These are phyloP conservation scores for Podarcis lilfordi DNA, from an alignment of 2,797 vertebrate species.

Conservation along the genomic window DNA sequence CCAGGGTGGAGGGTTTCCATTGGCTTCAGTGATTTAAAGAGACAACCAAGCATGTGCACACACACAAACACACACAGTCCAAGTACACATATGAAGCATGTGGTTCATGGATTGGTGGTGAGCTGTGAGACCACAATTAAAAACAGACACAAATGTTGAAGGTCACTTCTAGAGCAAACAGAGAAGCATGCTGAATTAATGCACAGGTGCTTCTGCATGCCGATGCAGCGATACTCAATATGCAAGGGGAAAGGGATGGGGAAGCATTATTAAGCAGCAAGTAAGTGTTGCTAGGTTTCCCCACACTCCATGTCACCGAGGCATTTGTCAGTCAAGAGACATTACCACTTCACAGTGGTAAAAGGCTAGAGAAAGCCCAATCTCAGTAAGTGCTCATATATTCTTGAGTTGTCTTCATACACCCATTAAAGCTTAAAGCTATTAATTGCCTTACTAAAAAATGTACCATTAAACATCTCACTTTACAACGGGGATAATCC, in stretches of 20 bases:
- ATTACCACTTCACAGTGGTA: not conserved
- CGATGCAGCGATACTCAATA: not conserved
- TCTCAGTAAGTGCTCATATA: constrained; percentile 8
- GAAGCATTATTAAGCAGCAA: constrained; percentile 5
- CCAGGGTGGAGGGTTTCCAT: not conserved
- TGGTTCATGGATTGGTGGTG: not conserved
- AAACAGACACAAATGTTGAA: not conserved
- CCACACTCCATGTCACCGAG: not conserved
- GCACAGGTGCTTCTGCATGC: not conserved
- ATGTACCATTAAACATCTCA: not conserved
- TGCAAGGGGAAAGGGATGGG: not conserved
- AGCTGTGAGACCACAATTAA: not conserved
- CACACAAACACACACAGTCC: no score
- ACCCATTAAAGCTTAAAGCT: not conserved
- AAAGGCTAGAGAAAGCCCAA: not conserved
- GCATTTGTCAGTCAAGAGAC: not conserved
- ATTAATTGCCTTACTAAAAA: not conserved
- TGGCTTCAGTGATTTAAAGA: not conserved
- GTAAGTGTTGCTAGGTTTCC: constrained; percentile 1
- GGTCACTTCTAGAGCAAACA: not conserved
- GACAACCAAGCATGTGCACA: no score
- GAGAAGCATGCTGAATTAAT: not conserved
- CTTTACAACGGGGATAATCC: not conserved
- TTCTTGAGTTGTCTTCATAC: accelerated
- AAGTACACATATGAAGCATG: not conserved